Percentiles rank a stretch among this genome's conserved stretches.
Conservation (phyloP, 2,797 vertebrate species). For the Gila robusta region DNA sequence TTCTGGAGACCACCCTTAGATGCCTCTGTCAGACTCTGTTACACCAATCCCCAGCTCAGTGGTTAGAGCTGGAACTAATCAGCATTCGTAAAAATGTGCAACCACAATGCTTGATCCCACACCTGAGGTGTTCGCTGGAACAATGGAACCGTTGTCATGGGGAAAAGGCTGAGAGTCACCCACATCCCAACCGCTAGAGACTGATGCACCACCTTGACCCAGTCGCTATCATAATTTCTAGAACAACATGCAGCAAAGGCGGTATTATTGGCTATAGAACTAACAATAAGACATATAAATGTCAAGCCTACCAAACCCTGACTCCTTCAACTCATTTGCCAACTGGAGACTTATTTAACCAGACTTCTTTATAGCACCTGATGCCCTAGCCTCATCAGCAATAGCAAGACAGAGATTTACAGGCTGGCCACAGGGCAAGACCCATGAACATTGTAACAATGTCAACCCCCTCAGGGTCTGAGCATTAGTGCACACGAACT, state of each 20-base stretch:
- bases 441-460: conserved; percentile 71
- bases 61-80: conserved; percentile 60
- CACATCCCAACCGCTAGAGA: conserved; percentile 56
- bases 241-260: conserved; percentile 15
- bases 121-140: conserved; percentile 63
- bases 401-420: conserved; percentile 55
- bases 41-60: conserved; percentile 51
- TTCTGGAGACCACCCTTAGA: conserved; percentile 56
- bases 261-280: not conserved
- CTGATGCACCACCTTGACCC: conserved; percentile 35
- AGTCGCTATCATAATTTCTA: conserved; percentile 36
- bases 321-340: conserved; percentile 12
- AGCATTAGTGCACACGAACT: conserved; percentile 60
- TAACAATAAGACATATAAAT: conserved; percentile 10
- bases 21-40: conserved; percentile 43
- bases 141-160: conserved; percentile 75
- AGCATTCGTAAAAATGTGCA: conserved; percentile 58
- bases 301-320: not conserved
- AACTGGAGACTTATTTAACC: conserved; percentile 26
- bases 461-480: conserved; percentile 66
- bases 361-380: conserved; percentile 59
- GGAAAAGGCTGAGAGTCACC: conserved; percentile 68
- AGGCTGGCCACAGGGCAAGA: conserved; percentile 52
- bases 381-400: conserved; percentile 66
- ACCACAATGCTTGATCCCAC: conserved; percentile 58